These are phyloP conservation scores for Allobates femoralis DNA, from an alignment of 2,797 vertebrate species.

Conservation along the genomic window DNA sequence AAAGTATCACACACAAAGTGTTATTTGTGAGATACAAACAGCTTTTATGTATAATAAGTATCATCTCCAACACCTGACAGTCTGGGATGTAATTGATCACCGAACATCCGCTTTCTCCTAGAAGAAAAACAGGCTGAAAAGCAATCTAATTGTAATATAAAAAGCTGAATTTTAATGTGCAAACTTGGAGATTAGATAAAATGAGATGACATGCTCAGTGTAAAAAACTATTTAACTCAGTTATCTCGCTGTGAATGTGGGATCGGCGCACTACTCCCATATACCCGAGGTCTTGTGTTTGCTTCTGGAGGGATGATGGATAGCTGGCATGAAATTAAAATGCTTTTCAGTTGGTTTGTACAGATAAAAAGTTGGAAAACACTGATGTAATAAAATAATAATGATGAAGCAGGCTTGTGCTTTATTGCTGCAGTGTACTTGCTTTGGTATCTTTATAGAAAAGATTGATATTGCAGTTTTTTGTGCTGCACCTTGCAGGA, in stretches of 20 bases:
- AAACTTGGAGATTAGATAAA: constrained; percentile 35
- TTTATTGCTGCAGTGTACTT: constrained; percentile 5
- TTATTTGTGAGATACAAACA: constrained; percentile 26
- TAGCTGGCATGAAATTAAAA: constrained; percentile 33
- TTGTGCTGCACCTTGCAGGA: not conserved
- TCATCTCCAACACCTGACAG: constrained; percentile 22
- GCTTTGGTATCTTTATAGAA: not conserved
- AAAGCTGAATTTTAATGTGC: constrained; percentile 31
- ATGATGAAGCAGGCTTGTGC: constrained; percentile 11
- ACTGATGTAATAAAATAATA: constrained; percentile 21
- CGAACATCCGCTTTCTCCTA: not conserved
- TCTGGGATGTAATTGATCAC: constrained; percentile 9
- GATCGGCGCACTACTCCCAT: constrained; percentile 2
- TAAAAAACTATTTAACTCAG: constrained; percentile 29
- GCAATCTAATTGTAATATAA: constrained; percentile 43
- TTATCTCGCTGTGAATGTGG: constrained; percentile 34
- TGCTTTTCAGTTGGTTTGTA: constrained; percentile 22
- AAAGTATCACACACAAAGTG: not conserved
- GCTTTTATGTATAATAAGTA: constrained; percentile 38
- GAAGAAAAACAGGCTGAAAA: constrained; percentile 14
- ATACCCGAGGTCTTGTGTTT: not conserved
- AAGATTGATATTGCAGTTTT: not conserved
- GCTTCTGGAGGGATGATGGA: constrained; percentile 18
- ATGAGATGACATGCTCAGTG: constrained; percentile 22
- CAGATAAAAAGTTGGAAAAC: constrained; percentile 21